phyloP scores from a whole-genome alignment of 2,113 vertebrate species.

The Ammodytes marinus region DNA sequence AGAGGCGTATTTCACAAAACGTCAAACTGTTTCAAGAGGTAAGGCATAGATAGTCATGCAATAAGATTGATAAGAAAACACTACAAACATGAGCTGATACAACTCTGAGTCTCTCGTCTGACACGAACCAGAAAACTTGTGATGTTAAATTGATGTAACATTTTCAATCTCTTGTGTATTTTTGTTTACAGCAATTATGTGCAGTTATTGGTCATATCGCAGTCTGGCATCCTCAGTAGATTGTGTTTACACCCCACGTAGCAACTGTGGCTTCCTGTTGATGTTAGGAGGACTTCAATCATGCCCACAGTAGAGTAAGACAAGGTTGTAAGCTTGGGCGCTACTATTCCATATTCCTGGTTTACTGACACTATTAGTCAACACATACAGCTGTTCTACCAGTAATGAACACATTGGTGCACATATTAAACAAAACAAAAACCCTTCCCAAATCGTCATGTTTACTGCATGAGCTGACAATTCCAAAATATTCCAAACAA shows the following conservation, averaged over 20 bases:
- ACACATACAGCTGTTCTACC: background rate
- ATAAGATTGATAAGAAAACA: conserved; percentile 1
- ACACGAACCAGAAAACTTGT: conserved; percentile 49
- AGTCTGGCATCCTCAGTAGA: conserved; percentile 77
- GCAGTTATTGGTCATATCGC: conserved; percentile 78
- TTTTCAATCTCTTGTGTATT: conserved; percentile 66
- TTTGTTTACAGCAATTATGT: conserved; percentile 79
- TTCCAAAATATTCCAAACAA: background rate
- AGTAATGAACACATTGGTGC: background rate
- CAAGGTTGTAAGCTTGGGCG: conserved; percentile 6
- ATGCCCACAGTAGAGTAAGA: conserved; percentile 50
- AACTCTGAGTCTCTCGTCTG: conserved; percentile 5
- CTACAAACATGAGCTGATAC: conserved; percentile 12
- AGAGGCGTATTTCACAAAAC: background rate
- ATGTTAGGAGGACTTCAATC: conserved; percentile 76
- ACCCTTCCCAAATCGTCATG: background rate
- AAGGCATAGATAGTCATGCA: background rate
- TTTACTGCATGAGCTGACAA: background rate
- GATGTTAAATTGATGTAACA: conserved; percentile 48
- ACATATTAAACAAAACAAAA: background rate
- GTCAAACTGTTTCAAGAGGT: background rate
- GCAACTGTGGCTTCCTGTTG: conserved; percentile 81
- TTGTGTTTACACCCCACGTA: conserved; percentile 72
- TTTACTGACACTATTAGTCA: conserved; percentile 28
- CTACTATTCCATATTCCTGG: background rate